These are phyloP conservation scores for Parnassius apollo DNA, from an alignment of 2,888 invertebrate species.

Conservation along the genomic window DNA sequence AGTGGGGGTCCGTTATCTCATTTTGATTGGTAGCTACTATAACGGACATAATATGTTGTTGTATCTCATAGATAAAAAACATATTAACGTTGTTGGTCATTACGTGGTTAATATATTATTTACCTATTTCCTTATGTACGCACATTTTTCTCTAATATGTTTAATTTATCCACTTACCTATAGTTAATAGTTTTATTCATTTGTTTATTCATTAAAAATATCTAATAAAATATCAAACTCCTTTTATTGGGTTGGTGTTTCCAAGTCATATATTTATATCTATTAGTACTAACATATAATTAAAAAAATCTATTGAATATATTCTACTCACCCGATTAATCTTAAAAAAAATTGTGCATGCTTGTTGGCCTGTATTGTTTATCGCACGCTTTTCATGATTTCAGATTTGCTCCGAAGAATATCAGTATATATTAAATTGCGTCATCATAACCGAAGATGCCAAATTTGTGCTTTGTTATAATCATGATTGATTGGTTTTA, in stretches of 20 bases:
- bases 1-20: constrained; percentile 52
- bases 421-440: constrained; percentile 68
- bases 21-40: constrained; percentile 54
- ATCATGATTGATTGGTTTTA: not conserved
- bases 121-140: constrained; percentile 17
- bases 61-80: constrained; percentile 53
- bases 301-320: not conserved
- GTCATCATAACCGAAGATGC: not conserved
- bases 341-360: not conserved
- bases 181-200: constrained; percentile 24
- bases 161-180: constrained; percentile 38
- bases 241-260: constrained; percentile 20
- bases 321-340: not conserved
- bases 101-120: constrained; percentile 40
- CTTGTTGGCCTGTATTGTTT: constrained; percentile 1
- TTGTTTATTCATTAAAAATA: constrained; percentile 21
- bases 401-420: constrained; percentile 78
- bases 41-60: constrained; percentile 51
- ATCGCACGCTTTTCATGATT: constrained; percentile 40
- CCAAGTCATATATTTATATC: not conserved
- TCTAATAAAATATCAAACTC: constrained; percentile 17
- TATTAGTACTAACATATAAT: constrained; percentile 4
- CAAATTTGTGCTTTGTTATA: not conserved
- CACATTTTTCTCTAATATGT: constrained; percentile 16
- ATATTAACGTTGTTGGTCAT: constrained; percentile 60